Percentiles rank a stretch among this genome's conserved stretches.
These are phyloP conservation scores for Nomada lathburiana DNA, from an alignment of 2,888 invertebrate genomes.

Conservation along the genomic window DNA sequence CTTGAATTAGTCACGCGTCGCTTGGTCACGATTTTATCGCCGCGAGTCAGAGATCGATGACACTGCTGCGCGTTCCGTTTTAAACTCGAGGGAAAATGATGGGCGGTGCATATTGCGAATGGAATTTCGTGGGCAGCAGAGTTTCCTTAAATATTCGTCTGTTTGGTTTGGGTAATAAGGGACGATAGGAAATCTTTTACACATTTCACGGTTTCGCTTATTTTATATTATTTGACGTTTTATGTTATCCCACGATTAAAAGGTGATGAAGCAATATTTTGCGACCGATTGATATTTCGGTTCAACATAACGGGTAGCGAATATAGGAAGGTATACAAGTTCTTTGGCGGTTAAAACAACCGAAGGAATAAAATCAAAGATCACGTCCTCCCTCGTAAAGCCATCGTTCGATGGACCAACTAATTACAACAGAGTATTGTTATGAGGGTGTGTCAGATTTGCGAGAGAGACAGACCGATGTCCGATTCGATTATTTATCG, in stretches of 20 bases:
- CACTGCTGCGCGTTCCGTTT: not conserved
- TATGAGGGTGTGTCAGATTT: not conserved
- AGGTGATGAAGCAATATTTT: too few species aligned
- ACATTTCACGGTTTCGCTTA: too few species aligned
- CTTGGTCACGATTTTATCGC: slow-evolving; percentile 13
- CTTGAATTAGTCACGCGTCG: slow-evolving; percentile 17
- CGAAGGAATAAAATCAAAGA: not conserved
- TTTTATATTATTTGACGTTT: too few species aligned
- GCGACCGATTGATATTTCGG: too few species aligned
- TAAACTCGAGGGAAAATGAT: too few species aligned
- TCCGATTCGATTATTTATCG: slow-evolving; percentile 52
- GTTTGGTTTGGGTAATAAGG: too few species aligned
- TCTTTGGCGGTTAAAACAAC: not conserved
- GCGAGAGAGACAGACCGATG: slow-evolving; percentile 21
- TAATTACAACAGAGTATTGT: slow-evolving; percentile 22
- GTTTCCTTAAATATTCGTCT: not conserved
- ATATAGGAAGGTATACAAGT: not conserved
- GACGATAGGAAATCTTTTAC: too few species aligned
- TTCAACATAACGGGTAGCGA: not conserved
- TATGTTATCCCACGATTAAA: too few species aligned
- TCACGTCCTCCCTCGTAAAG: not conserved
- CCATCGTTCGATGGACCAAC: not conserved
- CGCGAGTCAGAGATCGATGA: not conserved
- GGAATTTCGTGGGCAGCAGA: not conserved
- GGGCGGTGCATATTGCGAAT: not conserved